A percentile compares a stretch with the other conserved stretches of the same genome.
These are phyloP conservation scores for Falco biarmicus DNA, from an alignment of 2,797 vertebrate genomes.

Conservation along the genomic window DNA sequence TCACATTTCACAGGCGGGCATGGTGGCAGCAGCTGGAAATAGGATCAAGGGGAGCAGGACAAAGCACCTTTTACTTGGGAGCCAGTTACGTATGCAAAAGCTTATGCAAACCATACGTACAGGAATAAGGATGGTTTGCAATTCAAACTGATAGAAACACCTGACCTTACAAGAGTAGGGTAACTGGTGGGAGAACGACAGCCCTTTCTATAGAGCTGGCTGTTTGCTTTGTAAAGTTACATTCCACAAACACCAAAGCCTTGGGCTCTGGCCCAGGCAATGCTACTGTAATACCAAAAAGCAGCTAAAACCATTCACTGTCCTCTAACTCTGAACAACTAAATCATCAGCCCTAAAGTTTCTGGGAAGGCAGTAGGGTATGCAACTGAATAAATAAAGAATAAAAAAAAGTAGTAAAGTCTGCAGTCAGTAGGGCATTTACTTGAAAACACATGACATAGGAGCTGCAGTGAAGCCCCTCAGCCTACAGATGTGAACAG, in stretches of 20 bases:
- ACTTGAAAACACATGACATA: accelerated
- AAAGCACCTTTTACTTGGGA: neutral
- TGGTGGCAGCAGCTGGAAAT: accelerated
- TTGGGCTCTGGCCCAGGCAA: neutral
- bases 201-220: neutral
- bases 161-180: neutral
- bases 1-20: neutral
- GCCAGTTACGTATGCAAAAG: neutral
- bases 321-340: neutral
- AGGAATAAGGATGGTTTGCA: neutral
- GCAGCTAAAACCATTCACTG: neutral
- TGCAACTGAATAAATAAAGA: neutral
- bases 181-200: neutral
- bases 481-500: neutral
- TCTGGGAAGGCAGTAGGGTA: neutral
- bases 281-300: neutral
- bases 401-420: neutral
- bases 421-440: accelerated
- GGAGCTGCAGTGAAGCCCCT: neutral
- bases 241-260: accelerated
- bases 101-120: neutral
- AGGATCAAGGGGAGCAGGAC: accelerated
- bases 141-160: neutral
- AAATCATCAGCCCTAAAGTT: neutral
- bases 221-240: neutral